phyloP scores from a whole-genome alignment of 2,113 vertebrate genomes.

The Plecturocebus donacophilus region DNA sequence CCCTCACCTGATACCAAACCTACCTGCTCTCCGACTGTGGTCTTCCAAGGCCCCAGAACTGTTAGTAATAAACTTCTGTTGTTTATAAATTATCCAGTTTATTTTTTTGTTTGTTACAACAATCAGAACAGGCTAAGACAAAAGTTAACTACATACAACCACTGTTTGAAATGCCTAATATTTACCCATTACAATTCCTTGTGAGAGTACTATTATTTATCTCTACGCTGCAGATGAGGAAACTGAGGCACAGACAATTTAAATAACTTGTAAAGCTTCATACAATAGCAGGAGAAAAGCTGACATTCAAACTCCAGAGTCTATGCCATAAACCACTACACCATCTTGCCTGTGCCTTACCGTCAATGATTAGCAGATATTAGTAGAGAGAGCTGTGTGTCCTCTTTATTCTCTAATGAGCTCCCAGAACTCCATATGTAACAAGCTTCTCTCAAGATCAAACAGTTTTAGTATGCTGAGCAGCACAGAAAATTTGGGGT shows the following conservation, averaged over 20 bases:
- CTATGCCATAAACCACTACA: rapidly evolving
- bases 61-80: not conserved
- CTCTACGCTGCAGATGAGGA: not conserved
- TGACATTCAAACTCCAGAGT: not conserved
- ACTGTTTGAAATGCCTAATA: not conserved
- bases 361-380: not conserved
- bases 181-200: not conserved
- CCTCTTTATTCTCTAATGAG: not conserved
- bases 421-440: not conserved
- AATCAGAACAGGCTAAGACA: not conserved
- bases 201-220: not conserved
- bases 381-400: not conserved
- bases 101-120: not conserved
- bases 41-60: not conserved
- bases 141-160: not conserved
- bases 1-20: not conserved
- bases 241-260: not conserved
- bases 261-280: not conserved
- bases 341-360: not conserved
- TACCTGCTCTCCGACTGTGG: not conserved
- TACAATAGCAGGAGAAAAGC: not conserved
- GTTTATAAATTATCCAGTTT: not conserved
- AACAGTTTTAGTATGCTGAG: conserved; percentile 14
- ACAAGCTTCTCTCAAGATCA: conserved; percentile 45
- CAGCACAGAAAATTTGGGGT: conserved; percentile 47